Evolutionary conservation across 2,113 vertebrate genomes (phyloP), one percentile per base, ranked within the genome.

Genomic region (Sebastes schlegelii): DNA sequence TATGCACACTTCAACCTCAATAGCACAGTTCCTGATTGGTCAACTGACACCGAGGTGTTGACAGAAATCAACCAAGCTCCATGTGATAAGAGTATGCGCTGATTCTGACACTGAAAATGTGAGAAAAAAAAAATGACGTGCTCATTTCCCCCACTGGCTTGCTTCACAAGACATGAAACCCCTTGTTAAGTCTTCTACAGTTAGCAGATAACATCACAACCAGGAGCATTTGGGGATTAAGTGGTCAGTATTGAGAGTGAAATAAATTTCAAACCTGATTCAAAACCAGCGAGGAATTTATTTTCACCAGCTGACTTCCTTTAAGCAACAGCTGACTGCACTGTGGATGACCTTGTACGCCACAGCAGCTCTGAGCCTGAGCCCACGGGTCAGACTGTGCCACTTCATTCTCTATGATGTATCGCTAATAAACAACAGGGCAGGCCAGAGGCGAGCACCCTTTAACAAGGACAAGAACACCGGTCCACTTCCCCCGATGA

Each of bases 401-500:
- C 77, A 74, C 71, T 51, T 86, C 58, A 34, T 74, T 68, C 58
- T 71, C 64, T 70, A 55, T 74, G 68, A 86, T 70, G 76, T 40
- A 74, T 87, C 72, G 14, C 72, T 90, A 83, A 85, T 82, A 89
- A 81, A 91, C 85, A 90, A 76, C 45, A 34, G 58, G 54, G 64
- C 75, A 64, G 70, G 79, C 51, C 51, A 84, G 76, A 79, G 71
- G 84, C 49, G 16, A 62, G 73, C 76, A 66, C 49, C 68, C 60
- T 86, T 83, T 81, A 89, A 92, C 75, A 85, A 84, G 84, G 70
- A 85, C 73, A 83, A 80, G 54, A 85, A 90, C 83, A 83, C 78
- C 16, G 70, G 78, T 83, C 77, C 79, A 80, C 85, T 84, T 88
- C 79, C 82, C 82, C 62, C 34, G 74, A 88, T 82, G 90, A 91